phyloP scores from a whole-genome alignment of 2,888 invertebrate species.

The Leptogaster cylindrica region DNA sequence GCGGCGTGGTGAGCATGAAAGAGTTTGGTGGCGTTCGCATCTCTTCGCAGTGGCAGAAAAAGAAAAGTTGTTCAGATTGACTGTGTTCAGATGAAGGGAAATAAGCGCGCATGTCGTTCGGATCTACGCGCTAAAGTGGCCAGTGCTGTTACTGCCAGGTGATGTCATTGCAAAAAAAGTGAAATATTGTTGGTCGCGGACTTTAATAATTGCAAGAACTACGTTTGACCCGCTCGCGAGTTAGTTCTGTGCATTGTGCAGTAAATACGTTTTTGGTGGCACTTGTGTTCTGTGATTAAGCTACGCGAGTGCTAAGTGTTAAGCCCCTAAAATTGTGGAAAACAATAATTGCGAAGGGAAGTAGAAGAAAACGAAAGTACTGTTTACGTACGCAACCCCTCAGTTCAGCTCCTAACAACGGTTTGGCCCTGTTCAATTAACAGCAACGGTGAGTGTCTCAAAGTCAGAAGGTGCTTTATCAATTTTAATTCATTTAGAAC shows the following conservation, averaged over 20 bases:
- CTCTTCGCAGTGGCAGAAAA: not conserved
- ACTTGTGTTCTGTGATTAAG: not conserved
- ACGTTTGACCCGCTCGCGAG: not conserved
- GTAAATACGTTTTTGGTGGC: not conserved
- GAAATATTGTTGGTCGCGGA: not conserved
- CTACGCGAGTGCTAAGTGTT: not conserved
- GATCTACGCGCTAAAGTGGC: conserved; percentile 10
- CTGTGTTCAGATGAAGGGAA: conserved; percentile 14
- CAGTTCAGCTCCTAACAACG: too few species aligned
- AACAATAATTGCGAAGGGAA: not conserved
- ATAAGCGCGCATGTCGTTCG: conserved; percentile 29
- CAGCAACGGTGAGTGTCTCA: not conserved
- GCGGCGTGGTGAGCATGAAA: not conserved
- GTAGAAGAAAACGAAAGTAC: conserved; percentile 21
- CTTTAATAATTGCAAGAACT: not conserved
- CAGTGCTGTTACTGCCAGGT: conserved; percentile 9
- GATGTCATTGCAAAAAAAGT: conserved; percentile 23
- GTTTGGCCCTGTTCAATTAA: not conserved
- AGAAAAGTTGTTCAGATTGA: conserved; percentile 1
- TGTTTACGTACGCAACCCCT: too few species aligned
- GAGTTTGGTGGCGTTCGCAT: not conserved
- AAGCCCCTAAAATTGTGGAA: not conserved
- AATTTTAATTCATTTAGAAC: not conserved
- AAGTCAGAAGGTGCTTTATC: too few species aligned
- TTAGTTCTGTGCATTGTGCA: not conserved